Percentiles rank a stretch among this genome's conserved stretches.
phyloP scores from a whole-genome alignment of 1,140 invertebrate species.

The Bradynema listronoti region DNA sequence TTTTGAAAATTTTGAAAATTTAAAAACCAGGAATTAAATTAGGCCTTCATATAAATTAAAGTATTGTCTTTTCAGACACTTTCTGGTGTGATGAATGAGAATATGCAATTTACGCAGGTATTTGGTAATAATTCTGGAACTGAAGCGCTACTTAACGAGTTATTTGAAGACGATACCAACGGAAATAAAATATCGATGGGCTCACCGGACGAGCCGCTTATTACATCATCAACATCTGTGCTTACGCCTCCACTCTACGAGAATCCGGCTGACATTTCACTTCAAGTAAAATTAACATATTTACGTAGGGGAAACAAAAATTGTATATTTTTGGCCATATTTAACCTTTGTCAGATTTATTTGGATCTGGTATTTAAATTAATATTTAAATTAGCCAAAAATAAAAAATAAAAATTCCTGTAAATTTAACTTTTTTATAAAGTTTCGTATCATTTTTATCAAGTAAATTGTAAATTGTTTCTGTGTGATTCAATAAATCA shows the following conservation, averaged over 20 bases:
- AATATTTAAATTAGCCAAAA: background rate
- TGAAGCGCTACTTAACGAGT: constrained; percentile 50
- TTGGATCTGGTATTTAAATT: background rate
- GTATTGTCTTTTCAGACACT: constrained; percentile 46
- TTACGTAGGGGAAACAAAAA: background rate
- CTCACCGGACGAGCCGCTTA: background rate
- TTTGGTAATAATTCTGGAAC: constrained; percentile 43
- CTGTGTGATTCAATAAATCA: too few species aligned
- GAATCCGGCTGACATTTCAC: constrained; percentile 23
- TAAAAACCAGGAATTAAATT: too few species aligned
- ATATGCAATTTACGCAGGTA: constrained; percentile 57
- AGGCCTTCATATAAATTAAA: too few species aligned
- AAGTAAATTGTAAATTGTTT: background rate
- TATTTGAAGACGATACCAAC: constrained; percentile 42
- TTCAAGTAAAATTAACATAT: constrained; percentile 2
- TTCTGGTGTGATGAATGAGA: constrained; percentile 53
- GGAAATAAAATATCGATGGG: background rate
- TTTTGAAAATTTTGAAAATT: too few species aligned
- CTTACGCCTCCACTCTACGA: background rate
- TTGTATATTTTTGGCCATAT: background rate
- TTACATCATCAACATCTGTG: background rate
- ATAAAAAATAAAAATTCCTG: background rate
- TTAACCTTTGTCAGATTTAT: background rate
- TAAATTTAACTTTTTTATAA: background rate
- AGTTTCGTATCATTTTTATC: background rate